These are phyloP conservation scores for Drosophila insularis DNA, from an alignment of 1,140 invertebrate species.

Conservation along the genomic window DNA sequence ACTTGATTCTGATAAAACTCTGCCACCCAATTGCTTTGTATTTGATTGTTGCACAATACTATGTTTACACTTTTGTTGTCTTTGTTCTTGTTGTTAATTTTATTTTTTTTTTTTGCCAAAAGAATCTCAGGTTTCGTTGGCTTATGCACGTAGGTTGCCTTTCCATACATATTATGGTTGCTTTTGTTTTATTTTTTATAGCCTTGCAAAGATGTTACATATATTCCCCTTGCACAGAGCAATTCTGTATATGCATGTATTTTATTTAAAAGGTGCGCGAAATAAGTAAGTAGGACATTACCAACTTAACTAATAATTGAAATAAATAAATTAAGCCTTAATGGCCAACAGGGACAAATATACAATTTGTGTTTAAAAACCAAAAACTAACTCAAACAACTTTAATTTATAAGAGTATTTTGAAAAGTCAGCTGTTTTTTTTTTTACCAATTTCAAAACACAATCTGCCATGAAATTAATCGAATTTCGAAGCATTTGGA, in stretches of 20 bases:
- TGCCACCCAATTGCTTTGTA: slow-evolving; percentile 46
- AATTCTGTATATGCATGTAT: neutral
- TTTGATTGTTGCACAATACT: slow-evolving; percentile 57
- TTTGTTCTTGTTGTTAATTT: slow-evolving; percentile 17
- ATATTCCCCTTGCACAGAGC: slow-evolving; percentile 31
- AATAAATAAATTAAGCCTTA: no score
- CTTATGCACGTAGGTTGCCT: slow-evolving; percentile 66
- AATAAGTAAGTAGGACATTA: no score
- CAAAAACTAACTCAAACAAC: no score
- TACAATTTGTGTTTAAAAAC: no score
- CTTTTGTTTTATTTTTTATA: slow-evolving; percentile 14
- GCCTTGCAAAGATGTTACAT: slow-evolving; percentile 55
- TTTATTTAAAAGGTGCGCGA: no score
- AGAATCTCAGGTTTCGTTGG: slow-evolving; percentile 72
- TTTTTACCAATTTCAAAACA: no score
- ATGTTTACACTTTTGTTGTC: slow-evolving; percentile 36
- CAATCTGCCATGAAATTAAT: no score
- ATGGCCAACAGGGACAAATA: no score
- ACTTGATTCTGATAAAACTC: slow-evolving; percentile 44
- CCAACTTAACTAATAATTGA: no score
- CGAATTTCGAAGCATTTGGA: no score
- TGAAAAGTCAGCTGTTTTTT: no score
- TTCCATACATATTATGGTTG: slow-evolving; percentile 36
- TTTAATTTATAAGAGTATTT: no score
- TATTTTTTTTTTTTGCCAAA: slow-evolving; percentile 53